Percentiles rank a stretch among this genome's conserved stretches.
phyloP scores from a whole-genome alignment of 2,113 vertebrate genomes.

The Dipodomys stephensi region DNA sequence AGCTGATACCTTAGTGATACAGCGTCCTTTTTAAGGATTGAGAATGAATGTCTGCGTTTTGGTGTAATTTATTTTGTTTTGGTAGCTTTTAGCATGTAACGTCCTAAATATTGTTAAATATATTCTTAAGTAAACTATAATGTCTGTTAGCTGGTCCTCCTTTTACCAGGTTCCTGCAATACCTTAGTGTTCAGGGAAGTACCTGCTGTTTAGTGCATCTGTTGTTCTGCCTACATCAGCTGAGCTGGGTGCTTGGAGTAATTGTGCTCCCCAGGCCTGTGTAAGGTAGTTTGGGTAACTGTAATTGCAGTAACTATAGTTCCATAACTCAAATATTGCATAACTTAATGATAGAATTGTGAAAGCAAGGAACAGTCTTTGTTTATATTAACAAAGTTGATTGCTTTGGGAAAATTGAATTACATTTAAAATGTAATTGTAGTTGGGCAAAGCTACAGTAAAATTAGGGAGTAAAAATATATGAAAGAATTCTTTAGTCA shows the following conservation, averaged over 20 bases:
- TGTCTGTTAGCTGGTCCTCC: not conserved
- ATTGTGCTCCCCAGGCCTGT: not conserved
- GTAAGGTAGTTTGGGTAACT: constrained; percentile 38
- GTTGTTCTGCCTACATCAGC: not conserved
- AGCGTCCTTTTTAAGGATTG: not conserved
- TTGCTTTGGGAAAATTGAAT: constrained; percentile 42
- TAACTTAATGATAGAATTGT: constrained; percentile 36
- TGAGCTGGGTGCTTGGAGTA: not conserved
- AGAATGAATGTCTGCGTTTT: not conserved
- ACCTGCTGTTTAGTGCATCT: not conserved
- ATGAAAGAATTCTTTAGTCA: not conserved
- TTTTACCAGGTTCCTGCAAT: not conserved
- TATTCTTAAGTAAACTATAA: not conserved
- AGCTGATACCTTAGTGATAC: not conserved
- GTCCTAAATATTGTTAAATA: not conserved
- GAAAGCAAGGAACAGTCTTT: constrained; percentile 19
- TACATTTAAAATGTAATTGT: not conserved
- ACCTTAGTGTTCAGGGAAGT: not conserved
- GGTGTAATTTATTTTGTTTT: not conserved
- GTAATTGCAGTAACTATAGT: not conserved
- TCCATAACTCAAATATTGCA: constrained; percentile 39
- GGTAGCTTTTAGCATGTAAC: not conserved
- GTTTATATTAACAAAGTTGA: constrained; percentile 12
- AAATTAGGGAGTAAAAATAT: not conserved
- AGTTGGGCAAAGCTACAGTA: not conserved